Conservation (phyloP, 2,888 invertebrate species). For the Ormyrus thymus region DNA sequence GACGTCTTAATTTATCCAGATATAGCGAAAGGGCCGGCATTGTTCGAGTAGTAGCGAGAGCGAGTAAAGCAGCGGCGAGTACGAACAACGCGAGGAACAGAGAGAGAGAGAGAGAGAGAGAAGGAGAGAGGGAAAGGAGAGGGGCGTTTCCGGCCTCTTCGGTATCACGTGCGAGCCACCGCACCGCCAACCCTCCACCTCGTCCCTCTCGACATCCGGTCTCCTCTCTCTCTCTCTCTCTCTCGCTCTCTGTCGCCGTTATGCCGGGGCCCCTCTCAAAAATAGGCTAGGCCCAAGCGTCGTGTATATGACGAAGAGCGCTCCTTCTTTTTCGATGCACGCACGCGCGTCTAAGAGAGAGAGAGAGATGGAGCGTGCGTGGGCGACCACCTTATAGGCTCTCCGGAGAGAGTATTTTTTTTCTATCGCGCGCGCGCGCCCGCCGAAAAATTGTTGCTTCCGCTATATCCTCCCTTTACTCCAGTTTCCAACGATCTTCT, state of each 20-base stretch:
- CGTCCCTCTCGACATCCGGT: conserved; percentile 66
- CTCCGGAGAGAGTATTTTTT: conserved; percentile 31
- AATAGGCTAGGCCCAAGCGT: conserved; percentile 64
- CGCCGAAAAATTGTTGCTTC: conserved; percentile 55
- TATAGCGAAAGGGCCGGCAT: conserved; percentile 22
- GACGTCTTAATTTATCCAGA: conserved; percentile 13
- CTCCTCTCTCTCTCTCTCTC: conserved; percentile 55
- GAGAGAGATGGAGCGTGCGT: conserved; percentile 11
- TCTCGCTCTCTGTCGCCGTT: conserved; percentile 35
- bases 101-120: conserved; percentile 48
- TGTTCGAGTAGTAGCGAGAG: conserved; percentile 44
- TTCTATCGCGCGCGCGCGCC: conserved; percentile 20
- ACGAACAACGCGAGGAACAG: conserved; percentile 22
- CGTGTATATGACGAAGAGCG: conserved; percentile 20
- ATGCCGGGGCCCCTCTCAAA: conserved; percentile 63
- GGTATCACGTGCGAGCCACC: conserved; percentile 75
- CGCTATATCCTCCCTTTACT: conserved; percentile 53
- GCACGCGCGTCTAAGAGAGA: conserved; percentile 12
- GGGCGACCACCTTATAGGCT: conserved; percentile 38
- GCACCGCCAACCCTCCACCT: conserved; percentile 69
- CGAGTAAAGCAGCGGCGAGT: conserved; percentile 22
- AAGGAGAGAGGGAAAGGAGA: conserved; percentile 58
- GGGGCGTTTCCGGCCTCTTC: conserved; percentile 73
- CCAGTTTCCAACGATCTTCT: conserved; percentile 52
- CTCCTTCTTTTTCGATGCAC: conserved; percentile 31